These are phyloP conservation scores for Eupeodes luniger DNA, from an alignment of 2,888 invertebrate species.

Conservation along the genomic window DNA sequence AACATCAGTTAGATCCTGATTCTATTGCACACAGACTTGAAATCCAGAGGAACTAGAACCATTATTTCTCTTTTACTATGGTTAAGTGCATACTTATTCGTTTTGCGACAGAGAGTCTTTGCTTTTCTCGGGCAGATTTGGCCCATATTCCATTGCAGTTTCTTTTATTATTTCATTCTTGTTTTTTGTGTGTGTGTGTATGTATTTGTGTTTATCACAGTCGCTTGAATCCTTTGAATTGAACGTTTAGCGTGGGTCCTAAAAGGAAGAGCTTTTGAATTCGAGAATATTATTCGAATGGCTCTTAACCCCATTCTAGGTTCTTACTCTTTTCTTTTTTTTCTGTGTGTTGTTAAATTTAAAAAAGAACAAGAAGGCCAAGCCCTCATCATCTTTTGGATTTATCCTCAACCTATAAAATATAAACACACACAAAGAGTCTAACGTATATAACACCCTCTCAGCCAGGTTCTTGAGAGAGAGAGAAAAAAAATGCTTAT, in stretches of 20 bases:
- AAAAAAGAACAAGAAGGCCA: conserved; percentile 43
- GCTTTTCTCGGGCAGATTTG: conserved; percentile 42
- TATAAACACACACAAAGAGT: conserved; percentile 11
- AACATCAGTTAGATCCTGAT: not conserved
- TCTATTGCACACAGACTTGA: conserved; percentile 47
- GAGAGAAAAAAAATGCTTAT: not conserved
- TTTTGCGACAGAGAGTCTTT: conserved; percentile 62
- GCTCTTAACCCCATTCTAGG: conserved; percentile 67
- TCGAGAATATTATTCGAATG: conserved; percentile 73
- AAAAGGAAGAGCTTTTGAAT: conserved; percentile 54
- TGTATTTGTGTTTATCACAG: conserved; percentile 19
- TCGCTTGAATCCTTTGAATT: conserved; percentile 65
- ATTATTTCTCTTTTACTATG: conserved; percentile 59
- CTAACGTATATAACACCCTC: conserved; percentile 24
- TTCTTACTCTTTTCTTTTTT: conserved; percentile 19
- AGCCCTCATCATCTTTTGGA: conserved; percentile 40
- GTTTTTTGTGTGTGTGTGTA: not conserved
- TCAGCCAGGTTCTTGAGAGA: conserved; percentile 26
- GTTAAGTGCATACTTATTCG: conserved; percentile 68
- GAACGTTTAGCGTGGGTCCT: conserved; percentile 39
- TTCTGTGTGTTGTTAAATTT: conserved; percentile 18
- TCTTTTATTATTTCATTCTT: not conserved
- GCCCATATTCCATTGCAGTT: conserved; percentile 33
- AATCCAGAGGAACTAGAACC: conserved; percentile 46
- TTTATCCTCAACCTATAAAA: conserved; percentile 45